These are phyloP conservation scores for Crenuchus spilurus DNA, from an alignment of 2,797 vertebrate species.

Conservation along the genomic window DNA sequence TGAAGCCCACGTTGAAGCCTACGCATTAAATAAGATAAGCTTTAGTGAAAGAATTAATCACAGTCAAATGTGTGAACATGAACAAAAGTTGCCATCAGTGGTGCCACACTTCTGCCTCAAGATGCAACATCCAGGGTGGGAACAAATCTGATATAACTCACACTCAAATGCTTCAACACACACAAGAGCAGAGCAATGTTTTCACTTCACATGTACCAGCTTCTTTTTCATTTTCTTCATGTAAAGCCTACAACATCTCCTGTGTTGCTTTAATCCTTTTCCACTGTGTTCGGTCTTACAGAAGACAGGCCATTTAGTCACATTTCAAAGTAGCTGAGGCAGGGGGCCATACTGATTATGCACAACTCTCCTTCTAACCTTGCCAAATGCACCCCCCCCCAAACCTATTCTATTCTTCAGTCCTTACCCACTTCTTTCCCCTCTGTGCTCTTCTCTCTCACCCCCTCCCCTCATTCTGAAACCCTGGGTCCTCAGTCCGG, in stretches of 20 bases:
- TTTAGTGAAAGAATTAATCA: slow-evolving; percentile 38
- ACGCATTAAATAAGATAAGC: too few species aligned
- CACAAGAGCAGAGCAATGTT: background rate
- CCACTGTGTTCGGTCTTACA: slow-evolving; percentile 52
- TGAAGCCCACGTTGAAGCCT: too few species aligned
- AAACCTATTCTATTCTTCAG: slow-evolving; percentile 29
- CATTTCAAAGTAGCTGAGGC: slow-evolving; percentile 77
- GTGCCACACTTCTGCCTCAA: background rate
- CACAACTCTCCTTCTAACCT: slow-evolving; percentile 66
- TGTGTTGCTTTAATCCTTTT: background rate
- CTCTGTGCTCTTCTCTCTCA: slow-evolving; percentile 50
- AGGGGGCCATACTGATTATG: slow-evolving; percentile 73
- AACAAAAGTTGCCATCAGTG: background rate
- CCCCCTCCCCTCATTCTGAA: slow-evolving; percentile 45
- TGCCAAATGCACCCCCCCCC: slow-evolving; percentile 39
- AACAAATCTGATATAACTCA: background rate
- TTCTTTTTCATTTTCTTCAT: background rate
- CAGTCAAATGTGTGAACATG: slow-evolving; percentile 31
- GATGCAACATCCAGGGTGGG: background rate
- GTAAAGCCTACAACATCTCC: background rate
- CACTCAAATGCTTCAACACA: background rate
- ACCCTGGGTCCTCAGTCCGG: slow-evolving; percentile 66
- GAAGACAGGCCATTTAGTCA: slow-evolving; percentile 73
- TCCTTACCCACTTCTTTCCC: slow-evolving; percentile 50
- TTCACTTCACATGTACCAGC: too few species aligned